Conservation (phyloP, 2,888 invertebrate genomes). For the Eubasilissa splendida region DNA sequence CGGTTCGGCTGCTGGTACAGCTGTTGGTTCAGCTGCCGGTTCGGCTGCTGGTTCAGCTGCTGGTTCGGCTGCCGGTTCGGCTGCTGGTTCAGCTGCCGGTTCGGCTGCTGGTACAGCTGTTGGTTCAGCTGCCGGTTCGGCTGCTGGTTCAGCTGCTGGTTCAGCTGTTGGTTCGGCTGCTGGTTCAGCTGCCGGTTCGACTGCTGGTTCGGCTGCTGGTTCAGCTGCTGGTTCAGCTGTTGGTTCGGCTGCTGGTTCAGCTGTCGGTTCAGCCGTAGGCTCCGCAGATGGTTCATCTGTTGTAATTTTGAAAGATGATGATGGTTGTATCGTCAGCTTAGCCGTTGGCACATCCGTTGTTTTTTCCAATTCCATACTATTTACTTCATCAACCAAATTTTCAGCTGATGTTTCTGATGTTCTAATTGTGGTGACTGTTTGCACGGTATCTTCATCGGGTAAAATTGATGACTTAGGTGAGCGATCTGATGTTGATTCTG, state of each 20-base stretch:
- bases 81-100: constrained; percentile 60
- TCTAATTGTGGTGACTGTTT: constrained; percentile 42
- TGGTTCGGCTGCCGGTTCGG: constrained; percentile 60
- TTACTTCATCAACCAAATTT: constrained; percentile 57
- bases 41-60: constrained; percentile 60
- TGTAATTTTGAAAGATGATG: too few species aligned
- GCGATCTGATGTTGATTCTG: constrained; percentile 62
- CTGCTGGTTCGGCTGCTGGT: constrained; percentile 59
- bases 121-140: constrained; percentile 59
- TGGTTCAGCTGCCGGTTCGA: constrained; percentile 60
- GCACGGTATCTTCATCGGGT: constrained; percentile 59
- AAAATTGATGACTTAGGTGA: constrained; percentile 25
- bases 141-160: constrained; percentile 57
- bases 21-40: constrained; percentile 59
- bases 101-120: constrained; percentile 62
- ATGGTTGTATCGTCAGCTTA: constrained; percentile 58
- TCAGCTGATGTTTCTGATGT: constrained; percentile 52
- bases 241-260: constrained; percentile 62
- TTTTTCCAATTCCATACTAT: constrained; percentile 32
- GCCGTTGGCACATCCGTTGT: constrained; percentile 60
- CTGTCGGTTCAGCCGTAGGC: constrained; percentile 60
- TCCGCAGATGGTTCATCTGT: constrained; percentile 62
- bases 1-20: constrained; percentile 58
- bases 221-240: constrained; percentile 59
- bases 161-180: constrained; percentile 59